Base-by-base conservation (phyloP, 2,888 invertebrate genomes). In the Tholera decimalis region DNA sequence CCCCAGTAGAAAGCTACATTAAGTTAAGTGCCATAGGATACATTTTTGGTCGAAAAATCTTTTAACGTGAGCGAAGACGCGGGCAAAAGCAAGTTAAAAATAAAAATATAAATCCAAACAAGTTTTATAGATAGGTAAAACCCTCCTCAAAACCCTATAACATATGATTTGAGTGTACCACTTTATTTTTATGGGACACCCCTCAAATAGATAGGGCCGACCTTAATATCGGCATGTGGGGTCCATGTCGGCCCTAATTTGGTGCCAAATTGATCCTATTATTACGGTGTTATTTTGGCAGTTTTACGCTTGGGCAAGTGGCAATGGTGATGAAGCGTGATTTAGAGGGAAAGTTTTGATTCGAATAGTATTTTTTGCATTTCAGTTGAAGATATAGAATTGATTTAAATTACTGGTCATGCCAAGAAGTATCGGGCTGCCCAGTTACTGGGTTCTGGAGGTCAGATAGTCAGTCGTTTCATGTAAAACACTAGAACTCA, bases 221-320 rank as follows among this genome's bases (percentile, higher is more conserved):
- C 8, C 47, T 20, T 60, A 60, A 47, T 7, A 26, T 41, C 41
- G 54, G 35, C 77, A 73, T 65, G 77, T 77, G 77, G 64, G 33
- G 3, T 41, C 6, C 41, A 15, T 73, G 77, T 71, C 39, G n/a
- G 61, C 69, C 75, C 54, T 75, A 69, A 72, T 57, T 56, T 18
- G 30, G 46, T n/a, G 30, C 59, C 64, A 74, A 80, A 80, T 80
- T 73, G 79, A 83, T 83, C 75, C 71, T 73, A 73, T 83, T 75
- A 73, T 79, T 64, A n/a, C n/a, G 1, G 44, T 51, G 69, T 62
- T 73, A 59, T 66, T 72, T 63, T 51, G 55, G 39, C 63, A 76
- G n/a, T 71, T 74, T 58, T 2, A 5, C 58, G 67, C 73, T 47
- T 55, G 33, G 9, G 33, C 43, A 35, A 50, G 39, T 41, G 24